Evolutionary conservation across 1,140 invertebrate species (phyloP).

Genomic region (Panulirus ornatus): DNA sequence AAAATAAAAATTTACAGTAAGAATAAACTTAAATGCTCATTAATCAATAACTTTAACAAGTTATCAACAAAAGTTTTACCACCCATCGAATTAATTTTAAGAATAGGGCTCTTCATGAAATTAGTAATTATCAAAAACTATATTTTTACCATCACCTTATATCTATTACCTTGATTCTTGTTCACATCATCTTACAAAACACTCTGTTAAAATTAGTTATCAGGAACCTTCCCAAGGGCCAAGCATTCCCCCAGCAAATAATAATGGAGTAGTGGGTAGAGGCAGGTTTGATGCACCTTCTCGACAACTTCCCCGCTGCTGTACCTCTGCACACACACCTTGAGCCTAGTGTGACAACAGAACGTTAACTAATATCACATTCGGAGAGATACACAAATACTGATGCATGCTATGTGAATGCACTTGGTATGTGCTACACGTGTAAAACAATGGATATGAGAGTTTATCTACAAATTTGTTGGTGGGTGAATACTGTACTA

Average conservation of each 20-base stretch:
- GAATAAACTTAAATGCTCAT: not conserved
- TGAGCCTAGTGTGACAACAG: constrained; percentile 41
- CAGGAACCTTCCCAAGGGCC: constrained; percentile 55
- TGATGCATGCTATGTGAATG: too few species aligned
- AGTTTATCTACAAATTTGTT: too few species aligned
- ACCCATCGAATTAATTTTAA: not conserved
- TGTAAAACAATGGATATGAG: too few species aligned
- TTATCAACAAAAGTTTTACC: not conserved
- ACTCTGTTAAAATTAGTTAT: not conserved
- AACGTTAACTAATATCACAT: not conserved
- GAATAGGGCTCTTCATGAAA: not conserved
- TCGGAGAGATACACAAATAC: too few species aligned
- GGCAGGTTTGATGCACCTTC: constrained; percentile 67
- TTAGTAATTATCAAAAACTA: not conserved
- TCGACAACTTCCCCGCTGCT: constrained; percentile 32
- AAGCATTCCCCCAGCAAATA: constrained; percentile 47
- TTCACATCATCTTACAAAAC: constrained; percentile 4
- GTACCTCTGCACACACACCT: constrained; percentile 46
- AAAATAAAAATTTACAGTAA: too few species aligned
- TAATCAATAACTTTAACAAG: not conserved
- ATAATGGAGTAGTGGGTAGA: constrained; percentile 55
- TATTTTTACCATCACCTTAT: not conserved
- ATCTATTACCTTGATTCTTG: not conserved
- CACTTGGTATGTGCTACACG: too few species aligned
- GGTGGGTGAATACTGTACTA: too few species aligned